phyloP scores from a whole-genome alignment of 2,113 vertebrate species.

The Jaculus jaculus region DNA sequence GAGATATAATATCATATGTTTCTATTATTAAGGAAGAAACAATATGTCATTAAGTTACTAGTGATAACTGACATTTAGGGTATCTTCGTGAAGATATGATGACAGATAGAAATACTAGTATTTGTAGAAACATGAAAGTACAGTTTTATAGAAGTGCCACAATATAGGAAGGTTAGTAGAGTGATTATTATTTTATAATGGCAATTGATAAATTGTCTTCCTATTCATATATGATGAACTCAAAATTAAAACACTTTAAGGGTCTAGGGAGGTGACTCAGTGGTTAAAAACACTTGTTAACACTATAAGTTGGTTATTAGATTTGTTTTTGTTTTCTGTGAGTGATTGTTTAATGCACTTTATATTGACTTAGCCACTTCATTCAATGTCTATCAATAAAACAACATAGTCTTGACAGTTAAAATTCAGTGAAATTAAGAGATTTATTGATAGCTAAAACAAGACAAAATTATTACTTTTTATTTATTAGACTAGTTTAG shows the following conservation, averaged over 20 bases:
- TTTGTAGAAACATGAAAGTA: not conserved
- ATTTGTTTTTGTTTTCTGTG: not conserved
- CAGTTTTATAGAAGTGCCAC: not conserved
- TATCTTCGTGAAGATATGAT: not conserved
- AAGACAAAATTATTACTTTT: conserved; percentile 4
- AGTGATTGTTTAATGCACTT: not conserved
- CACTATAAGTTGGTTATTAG: not conserved
- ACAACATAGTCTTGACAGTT: not conserved
- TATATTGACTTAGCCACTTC: not conserved
- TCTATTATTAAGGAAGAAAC: not conserved
- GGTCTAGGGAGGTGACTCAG: no score
- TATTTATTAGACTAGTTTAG: conserved; percentile 24
- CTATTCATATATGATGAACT: not conserved
- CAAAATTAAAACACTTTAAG: not conserved
- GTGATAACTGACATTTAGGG: not conserved
- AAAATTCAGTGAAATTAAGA: conserved; percentile 19
- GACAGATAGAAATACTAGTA: not conserved
- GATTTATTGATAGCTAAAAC: not conserved
- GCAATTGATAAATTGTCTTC: not conserved
- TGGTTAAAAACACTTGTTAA: not conserved
- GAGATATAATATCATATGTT: not conserved
- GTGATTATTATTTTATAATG: not conserved
- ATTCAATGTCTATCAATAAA: not conserved
- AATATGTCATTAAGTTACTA: not conserved
- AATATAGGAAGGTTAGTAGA: not conserved